These are phyloP conservation scores for Aramus guarauna DNA, from an alignment of 2,113 vertebrate genomes.

Conservation along the genomic window DNA sequence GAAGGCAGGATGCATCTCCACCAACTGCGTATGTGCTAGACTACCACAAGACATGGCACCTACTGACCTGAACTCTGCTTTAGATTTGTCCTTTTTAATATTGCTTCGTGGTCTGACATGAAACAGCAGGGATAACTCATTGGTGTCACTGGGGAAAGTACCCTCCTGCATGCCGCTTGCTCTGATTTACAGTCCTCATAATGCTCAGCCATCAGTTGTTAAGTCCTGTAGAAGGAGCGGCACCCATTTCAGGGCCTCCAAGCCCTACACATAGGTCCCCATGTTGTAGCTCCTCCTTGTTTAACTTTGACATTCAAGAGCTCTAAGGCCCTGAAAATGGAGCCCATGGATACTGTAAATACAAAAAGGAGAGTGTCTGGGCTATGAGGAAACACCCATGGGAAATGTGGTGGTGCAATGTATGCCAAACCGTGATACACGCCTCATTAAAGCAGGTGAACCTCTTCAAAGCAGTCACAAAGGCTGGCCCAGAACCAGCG, in stretches of 20 bases:
- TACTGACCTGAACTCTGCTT: background rate
- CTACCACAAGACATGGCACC: background rate
- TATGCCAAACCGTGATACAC: background rate
- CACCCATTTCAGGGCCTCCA: background rate
- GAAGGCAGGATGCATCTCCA: background rate
- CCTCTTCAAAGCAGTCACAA: constrained; percentile 11
- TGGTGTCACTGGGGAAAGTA: background rate
- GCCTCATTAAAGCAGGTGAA: constrained; percentile 3
- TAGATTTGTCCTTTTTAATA: background rate
- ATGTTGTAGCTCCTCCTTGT: background rate
- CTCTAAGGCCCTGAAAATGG: background rate
- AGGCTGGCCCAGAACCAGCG: constrained; percentile 24
- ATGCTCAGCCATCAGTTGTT: background rate
- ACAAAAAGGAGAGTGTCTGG: background rate
- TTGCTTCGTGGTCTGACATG: background rate
- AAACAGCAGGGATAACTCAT: background rate
- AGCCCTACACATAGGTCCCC: background rate
- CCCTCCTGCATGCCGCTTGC: background rate
- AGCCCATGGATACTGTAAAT: background rate
- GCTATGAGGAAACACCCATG: background rate
- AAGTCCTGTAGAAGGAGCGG: background rate
- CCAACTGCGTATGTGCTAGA: background rate
- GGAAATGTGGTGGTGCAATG: background rate
- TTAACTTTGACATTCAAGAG: background rate
- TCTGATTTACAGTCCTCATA: background rate